Evolutionary conservation across 2,797 vertebrate genomes (phyloP), one percentile per base, ranked within the genome.

Genomic region (Florisuga fusca): DNA sequence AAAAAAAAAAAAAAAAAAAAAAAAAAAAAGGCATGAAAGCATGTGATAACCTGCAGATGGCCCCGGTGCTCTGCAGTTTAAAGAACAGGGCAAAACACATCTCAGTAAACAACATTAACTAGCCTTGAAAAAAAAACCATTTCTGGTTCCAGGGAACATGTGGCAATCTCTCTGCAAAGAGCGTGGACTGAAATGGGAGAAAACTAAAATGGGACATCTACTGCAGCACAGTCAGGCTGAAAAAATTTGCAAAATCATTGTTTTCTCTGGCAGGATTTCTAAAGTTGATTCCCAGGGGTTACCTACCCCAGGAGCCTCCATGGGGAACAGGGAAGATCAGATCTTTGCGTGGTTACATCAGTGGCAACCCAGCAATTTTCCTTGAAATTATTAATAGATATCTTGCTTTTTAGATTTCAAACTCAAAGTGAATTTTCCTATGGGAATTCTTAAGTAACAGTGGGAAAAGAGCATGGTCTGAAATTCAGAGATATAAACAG

Each of bases 81-180:
- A 74, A 76, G 77, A 93, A 15, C 61, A 74, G 41, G 27, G 61
- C 54, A 87, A 59, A 94, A 69, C 51, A 31, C 22, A 92, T 95
- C 58, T 75, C 2, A 1, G 58, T 91, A 91, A 95, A 95, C 34
- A 87, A 4, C 46, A 27, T 45, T 29, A 67, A 66, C 72, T 38
- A 74, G 64, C 84, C 82, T 87, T 77, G 81, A 41, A 74, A 87
- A 90, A 83, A 21, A 87, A 94, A 94, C 62, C 67, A 79, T 66
- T 59, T 68, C 76, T 25, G 66, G 54, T 88, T 90, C 29, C 90
- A 66, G 77, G 73, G 90, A 93, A 51, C 25, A 29, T 45, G 61
- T 71, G 82, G 68, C 80, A 77, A 95, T 90, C 75, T 71, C 1
- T 78, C 84, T 71, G 45, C 75, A 57, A 61, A 69, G 61, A 87